These are phyloP conservation scores for Magallana gigas DNA, from an alignment of 1,140 invertebrate genomes.

Conservation along the genomic window DNA sequence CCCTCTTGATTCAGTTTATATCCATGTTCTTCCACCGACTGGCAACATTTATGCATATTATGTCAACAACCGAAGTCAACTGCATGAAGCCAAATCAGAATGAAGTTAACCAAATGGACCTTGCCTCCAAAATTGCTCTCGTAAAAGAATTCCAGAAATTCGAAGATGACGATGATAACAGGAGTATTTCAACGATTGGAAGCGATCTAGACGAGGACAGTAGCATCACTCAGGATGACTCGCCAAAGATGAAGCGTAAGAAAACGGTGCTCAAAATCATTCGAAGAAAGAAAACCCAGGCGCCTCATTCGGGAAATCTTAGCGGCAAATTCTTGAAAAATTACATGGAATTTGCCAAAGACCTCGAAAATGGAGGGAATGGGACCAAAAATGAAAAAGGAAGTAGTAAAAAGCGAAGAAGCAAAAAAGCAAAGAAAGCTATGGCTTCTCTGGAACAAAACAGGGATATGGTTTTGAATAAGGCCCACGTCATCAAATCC, in stretches of 20 bases:
- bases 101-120: constrained; percentile 70
- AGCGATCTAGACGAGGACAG: constrained; percentile 67
- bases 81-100: constrained; percentile 73
- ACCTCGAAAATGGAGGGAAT: constrained; percentile 65
- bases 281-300: constrained; percentile 55
- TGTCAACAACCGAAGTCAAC: constrained; percentile 94
- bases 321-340: constrained; percentile 70
- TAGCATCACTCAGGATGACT: constrained; percentile 69
- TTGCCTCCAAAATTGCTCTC: constrained; percentile 68
- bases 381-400: constrained; percentile 51
- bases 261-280: constrained; percentile 68
- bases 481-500: constrained; percentile 67
- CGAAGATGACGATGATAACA: constrained; percentile 71
- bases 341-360: constrained; percentile 72
- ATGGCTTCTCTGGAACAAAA: constrained; percentile 66
- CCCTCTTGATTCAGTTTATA: constrained; percentile 96
- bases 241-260: constrained; percentile 66
- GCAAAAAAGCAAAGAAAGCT: constrained; percentile 65
- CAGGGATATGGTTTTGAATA: constrained; percentile 65
- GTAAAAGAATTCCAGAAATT: constrained; percentile 72
- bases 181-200: constrained; percentile 67
- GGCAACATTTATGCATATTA: constrained; percentile 97
- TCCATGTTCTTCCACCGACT: constrained; percentile 99
- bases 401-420: constrained; percentile 63
- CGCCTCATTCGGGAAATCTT: constrained; percentile 61